These are phyloP conservation scores for Enhydra lutris DNA, from an alignment of 2,113 vertebrate species.

Conservation along the genomic window DNA sequence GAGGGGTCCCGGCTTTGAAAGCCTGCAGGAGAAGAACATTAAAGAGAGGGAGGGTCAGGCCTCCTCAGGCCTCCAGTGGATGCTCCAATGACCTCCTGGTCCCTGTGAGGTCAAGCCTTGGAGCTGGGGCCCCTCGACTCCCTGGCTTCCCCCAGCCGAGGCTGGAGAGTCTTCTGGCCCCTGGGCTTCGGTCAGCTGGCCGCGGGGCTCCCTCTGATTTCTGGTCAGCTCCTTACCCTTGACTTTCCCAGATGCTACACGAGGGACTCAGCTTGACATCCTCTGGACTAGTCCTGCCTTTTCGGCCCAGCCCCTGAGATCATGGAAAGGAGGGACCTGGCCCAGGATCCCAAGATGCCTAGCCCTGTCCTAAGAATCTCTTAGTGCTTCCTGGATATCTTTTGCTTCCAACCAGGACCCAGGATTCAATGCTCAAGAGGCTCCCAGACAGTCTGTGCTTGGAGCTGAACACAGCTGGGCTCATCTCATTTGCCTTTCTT, in stretches of 20 bases:
- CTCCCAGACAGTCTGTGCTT: rapidly evolving
- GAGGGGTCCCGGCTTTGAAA: not conserved
- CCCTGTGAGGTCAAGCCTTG: not conserved
- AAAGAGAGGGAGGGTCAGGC: not conserved
- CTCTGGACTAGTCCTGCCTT: not conserved
- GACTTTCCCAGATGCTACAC: not conserved
- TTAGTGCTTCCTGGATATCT: not conserved
- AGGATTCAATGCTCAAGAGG: not conserved
- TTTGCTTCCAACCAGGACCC: not conserved
- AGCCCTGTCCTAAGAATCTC: not conserved
- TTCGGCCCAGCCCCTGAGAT: not conserved
- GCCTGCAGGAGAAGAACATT: rapidly evolving
- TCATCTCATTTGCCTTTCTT: not conserved
- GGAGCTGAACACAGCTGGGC: not conserved
- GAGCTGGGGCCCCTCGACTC: not conserved
- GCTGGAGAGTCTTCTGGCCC: not conserved
- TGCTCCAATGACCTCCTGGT: not conserved
- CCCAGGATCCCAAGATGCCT: too few relatives aligned
- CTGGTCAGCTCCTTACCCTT: not conserved
- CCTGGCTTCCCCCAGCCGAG: not conserved
- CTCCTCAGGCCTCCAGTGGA: too few relatives aligned
- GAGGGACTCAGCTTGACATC: not conserved
- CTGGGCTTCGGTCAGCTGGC: not conserved
- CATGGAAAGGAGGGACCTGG: not conserved
- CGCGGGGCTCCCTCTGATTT: not conserved